Conservation (phyloP, 1,140 invertebrate genomes). For the Lepidurus apus region DNA sequence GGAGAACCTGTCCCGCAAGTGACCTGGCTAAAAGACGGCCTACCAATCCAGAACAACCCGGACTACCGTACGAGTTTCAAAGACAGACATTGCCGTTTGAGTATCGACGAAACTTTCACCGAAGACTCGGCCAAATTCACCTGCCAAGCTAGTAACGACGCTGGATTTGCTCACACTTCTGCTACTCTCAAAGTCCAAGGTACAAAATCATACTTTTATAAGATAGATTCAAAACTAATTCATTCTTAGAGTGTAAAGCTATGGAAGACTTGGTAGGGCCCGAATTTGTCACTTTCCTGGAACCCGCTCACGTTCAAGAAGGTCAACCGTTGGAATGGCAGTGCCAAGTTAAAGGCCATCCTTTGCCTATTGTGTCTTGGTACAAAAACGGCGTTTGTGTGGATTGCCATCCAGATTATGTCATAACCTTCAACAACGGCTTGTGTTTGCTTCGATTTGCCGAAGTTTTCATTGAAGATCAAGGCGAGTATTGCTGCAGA, state of each 20-base stretch:
- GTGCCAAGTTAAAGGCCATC: conserved; percentile 59
- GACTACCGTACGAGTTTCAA: conserved; percentile 57
- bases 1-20: conserved; percentile 49
- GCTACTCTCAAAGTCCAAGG: conserved; percentile 71
- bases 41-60: conserved; percentile 60
- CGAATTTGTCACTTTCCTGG: conserved; percentile 57
- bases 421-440: conserved; percentile 49
- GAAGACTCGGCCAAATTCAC: conserved; percentile 76
- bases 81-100: conserved; percentile 56
- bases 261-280: conserved; percentile 60
- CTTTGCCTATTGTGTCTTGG: conserved; percentile 72
- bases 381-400: conserved; percentile 67
- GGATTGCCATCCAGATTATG: conserved; percentile 65
- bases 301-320: conserved; percentile 57
- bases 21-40: conserved; percentile 65
- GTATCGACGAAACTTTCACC: conserved; percentile 71
- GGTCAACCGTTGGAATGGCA: conserved; percentile 60
- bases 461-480: conserved; percentile 54
- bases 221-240: conserved; percentile 23
- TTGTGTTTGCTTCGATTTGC: conserved; percentile 55
- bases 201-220: conserved; percentile 37
- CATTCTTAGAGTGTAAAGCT: conserved; percentile 54
- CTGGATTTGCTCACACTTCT: conserved; percentile 63
- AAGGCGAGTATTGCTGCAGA: conserved; percentile 54
- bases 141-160: conserved; percentile 60